A percentile compares a stretch with the other conserved stretches of the same genome.
Evolutionary conservation across 2,888 invertebrate species (phyloP).

Genomic region (Hyles lineata): DNA sequence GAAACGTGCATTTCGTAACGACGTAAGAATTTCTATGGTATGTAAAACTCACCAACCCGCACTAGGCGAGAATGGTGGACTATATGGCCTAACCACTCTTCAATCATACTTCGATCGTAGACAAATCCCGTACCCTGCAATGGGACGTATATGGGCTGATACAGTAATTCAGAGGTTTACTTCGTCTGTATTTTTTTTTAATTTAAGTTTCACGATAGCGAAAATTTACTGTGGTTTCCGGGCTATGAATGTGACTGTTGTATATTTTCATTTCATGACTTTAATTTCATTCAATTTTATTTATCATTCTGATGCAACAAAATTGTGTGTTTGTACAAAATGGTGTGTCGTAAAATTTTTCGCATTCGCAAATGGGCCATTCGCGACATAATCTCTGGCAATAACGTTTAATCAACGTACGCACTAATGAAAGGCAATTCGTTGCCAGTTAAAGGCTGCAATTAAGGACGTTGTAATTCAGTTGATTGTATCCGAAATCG

Average conservation of each 20-base stretch:
- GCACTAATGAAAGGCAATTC: constrained; percentile 67
- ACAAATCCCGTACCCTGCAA: no score
- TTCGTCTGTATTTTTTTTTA: no score
- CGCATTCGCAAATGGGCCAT: constrained; percentile 14
- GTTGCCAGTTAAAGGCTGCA: constrained; percentile 65
- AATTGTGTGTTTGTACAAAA: not conserved
- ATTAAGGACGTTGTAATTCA: constrained; percentile 66
- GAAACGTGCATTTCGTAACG: no score
- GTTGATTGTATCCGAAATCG: constrained; percentile 41
- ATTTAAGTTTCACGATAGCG: no score
- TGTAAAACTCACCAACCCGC: no score
- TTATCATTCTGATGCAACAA: not conserved
- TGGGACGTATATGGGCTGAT: no score
- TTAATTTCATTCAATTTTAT: not conserved
- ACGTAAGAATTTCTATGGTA: no score
- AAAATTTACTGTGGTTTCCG: no score
- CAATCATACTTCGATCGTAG: no score
- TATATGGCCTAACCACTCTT: no score
- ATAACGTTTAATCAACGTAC: constrained; percentile 59
- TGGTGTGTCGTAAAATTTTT: constrained; percentile 12
- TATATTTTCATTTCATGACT: not conserved
- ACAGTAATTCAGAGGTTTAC: no score
- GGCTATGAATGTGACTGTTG: not conserved
- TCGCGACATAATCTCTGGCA: constrained; percentile 27
- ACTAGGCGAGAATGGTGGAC: no score